A percentile compares a stretch with the other conserved stretches of the same genome.
Conservation (phyloP, 2,113 vertebrate species). For the Perca flavescens region DNA sequence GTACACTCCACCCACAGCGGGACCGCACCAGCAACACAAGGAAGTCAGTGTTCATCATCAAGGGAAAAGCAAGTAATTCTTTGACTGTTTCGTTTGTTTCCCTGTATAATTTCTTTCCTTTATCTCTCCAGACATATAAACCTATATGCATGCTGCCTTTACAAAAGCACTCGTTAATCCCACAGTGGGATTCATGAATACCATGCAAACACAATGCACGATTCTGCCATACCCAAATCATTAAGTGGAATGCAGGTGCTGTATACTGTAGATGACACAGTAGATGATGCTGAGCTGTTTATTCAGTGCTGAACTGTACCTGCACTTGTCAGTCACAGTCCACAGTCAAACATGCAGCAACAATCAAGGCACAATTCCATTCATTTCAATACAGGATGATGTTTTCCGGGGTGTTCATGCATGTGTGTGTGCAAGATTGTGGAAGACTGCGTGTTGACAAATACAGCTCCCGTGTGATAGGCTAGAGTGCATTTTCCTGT, state of each 20-base stretch:
- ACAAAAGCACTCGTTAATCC: conserved; percentile 1
- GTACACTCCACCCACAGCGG: neutral
- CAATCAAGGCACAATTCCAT: neutral
- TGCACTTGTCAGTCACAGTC: conserved; percentile 51
- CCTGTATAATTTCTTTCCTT: conserved; percentile 13
- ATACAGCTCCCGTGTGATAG: conserved; percentile 39
- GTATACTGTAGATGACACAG: conserved; percentile 30
- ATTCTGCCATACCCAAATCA: conserved; percentile 8
- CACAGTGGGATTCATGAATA: conserved; percentile 29
- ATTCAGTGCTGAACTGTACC: conserved; percentile 30
- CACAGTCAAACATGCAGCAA: conserved; percentile 9
- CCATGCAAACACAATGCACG: conserved; percentile 5
- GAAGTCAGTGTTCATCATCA: conserved; percentile 10
- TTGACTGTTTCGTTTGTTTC: neutral
- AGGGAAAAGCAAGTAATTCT: conserved; percentile 12
- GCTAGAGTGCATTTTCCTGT: conserved; percentile 42
- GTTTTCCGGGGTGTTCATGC: neutral
- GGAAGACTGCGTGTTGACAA: conserved; percentile 34
- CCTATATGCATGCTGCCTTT: neutral
- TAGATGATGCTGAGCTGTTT: conserved; percentile 45
- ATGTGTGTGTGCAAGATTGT: conserved; percentile 9
- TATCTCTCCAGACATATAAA: neutral
- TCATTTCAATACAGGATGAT: conserved; percentile 1
- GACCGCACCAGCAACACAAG: neutral
- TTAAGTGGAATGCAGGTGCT: conserved; percentile 40